Evolutionary conservation across 2,797 vertebrate genomes (phyloP).

Genomic region (Aphelocoma californica): DNA sequence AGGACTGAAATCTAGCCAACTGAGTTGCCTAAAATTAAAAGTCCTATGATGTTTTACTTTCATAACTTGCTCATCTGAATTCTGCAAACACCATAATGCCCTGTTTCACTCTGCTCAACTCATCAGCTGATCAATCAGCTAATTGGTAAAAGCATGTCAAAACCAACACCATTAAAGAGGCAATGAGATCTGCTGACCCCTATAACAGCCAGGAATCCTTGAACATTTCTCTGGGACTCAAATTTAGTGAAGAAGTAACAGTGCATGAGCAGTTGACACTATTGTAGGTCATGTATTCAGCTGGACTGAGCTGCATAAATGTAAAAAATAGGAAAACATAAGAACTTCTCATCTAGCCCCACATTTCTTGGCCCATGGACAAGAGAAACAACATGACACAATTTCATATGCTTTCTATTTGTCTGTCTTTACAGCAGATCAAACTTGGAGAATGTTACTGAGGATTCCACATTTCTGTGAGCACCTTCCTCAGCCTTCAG

Average conservation of each 20-base stretch:
- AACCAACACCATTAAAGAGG: neutral
- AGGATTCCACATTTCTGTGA: neutral
- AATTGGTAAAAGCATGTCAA: neutral
- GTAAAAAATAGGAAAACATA: neutral
- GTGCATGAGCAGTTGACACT: neutral
- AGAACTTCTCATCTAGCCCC: neutral
- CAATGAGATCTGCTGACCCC: neutral
- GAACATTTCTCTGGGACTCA: neutral
- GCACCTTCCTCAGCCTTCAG: neutral
- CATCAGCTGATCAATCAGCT: neutral
- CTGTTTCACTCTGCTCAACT: neutral
- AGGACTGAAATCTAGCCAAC: neutral
- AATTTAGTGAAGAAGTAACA: neutral
- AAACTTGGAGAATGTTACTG: neutral
- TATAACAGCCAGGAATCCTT: neutral
- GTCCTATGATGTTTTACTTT: neutral
- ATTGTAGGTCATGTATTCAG: neutral
- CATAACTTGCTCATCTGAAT: neutral
- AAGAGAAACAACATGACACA: neutral
- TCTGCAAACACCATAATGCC: neutral
- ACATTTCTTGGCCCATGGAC: neutral
- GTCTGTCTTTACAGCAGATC: neutral
- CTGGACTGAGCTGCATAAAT: neutral
- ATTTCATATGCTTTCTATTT: neutral
- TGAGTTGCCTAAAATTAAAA: neutral